Evolutionary conservation across 2,113 vertebrate genomes (phyloP).

Genomic region (Lanius collurio): DNA sequence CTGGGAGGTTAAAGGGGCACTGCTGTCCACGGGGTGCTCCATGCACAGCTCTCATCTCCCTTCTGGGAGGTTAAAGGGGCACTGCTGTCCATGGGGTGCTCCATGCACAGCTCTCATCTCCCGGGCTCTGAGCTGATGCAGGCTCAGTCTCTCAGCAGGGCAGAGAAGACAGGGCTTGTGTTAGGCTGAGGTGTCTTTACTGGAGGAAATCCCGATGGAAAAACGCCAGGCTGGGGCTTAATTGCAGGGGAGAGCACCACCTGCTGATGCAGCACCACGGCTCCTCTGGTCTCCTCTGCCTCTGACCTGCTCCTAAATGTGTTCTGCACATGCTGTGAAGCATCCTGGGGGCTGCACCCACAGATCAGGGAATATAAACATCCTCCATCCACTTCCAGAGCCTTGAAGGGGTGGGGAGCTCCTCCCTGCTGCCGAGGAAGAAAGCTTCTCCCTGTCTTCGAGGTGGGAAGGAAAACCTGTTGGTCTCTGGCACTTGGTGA

Average conservation of each 20-base stretch:
- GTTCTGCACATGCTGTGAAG: not conserved
- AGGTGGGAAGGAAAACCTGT: not conserved
- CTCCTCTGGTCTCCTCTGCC: not conserved
- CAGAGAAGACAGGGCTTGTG: not conserved
- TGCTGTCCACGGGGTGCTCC: not conserved
- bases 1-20: not conserved
- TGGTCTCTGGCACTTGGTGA: not conserved
- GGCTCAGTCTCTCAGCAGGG: not conserved
- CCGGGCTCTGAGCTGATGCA: not conserved
- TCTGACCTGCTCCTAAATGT: not conserved
- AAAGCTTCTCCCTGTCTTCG: not conserved
- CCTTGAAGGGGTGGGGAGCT: not conserved
- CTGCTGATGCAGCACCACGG: not conserved
- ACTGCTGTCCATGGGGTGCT: not conserved
- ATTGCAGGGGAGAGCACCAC: conserved; percentile 41
- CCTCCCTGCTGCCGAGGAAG: not conserved
- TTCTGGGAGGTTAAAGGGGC: not conserved
- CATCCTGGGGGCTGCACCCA: not conserved
- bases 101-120: not conserved
- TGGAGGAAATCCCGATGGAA: not conserved
- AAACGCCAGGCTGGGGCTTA: not conserved
- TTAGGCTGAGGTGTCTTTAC: not conserved
- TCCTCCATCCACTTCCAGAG: not conserved
- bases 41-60: not conserved
- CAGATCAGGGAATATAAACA: accelerated